A percentile compares a stretch with the other conserved stretches of the same genome.
These are phyloP conservation scores for Andricus quercusramuli DNA, from an alignment of 2,888 invertebrate species.

Conservation along the genomic window DNA sequence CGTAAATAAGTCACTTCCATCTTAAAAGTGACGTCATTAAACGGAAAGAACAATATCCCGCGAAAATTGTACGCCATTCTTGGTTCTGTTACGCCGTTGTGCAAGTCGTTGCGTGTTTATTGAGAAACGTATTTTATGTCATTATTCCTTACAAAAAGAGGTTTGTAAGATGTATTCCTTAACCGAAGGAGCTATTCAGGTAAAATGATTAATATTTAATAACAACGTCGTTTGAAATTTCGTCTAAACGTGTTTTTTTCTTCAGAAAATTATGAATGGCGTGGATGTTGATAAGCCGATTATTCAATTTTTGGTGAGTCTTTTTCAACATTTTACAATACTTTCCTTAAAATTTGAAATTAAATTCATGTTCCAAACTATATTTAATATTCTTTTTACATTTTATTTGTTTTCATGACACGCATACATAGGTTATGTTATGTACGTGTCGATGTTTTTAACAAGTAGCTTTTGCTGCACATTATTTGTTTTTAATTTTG, in stretches of 20 bases:
- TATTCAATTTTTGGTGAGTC: slow-evolving; percentile 86
- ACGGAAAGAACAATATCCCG: background rate
- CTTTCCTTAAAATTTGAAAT: background rate
- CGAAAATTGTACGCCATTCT: background rate
- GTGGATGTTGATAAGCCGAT: slow-evolving; percentile 86
- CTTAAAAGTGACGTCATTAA: background rate
- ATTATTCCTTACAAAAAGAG: background rate
- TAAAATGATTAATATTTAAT: slow-evolving; percentile 51
- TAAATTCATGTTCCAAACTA: background rate
- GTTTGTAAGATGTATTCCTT: slow-evolving; percentile 57
- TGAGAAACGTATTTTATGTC: background rate
- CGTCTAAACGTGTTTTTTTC: slow-evolving; percentile 47
- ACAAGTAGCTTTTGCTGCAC: too few species aligned
- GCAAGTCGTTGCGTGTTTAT: background rate
- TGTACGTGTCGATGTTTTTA: background rate
- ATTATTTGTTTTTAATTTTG: background rate
- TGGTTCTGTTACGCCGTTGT: background rate
- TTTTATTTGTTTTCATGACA: background rate
- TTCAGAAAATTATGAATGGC: slow-evolving; percentile 88
- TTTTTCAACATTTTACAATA: background rate
- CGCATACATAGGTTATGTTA: background rate
- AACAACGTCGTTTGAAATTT: background rate
- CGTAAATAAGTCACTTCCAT: background rate
- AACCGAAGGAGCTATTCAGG: slow-evolving; percentile 67
- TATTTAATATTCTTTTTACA: background rate